A percentile compares a stretch with the other conserved stretches of the same genome.
Conservation (phyloP, 2,888 invertebrate species). For the Deilephila elpenor region DNA sequence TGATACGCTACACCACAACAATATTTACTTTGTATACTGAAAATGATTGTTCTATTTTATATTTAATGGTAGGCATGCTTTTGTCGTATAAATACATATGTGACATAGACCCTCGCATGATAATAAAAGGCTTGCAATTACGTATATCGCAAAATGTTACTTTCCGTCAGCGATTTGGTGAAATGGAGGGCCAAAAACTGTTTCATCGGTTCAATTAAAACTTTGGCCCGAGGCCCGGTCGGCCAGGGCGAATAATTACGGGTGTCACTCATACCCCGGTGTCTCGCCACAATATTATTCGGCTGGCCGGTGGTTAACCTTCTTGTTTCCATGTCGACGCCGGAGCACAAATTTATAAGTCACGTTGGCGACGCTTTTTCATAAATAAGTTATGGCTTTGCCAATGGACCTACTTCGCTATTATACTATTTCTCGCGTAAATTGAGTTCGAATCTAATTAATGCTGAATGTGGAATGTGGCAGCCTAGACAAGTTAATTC, state of each 20-base stretch:
- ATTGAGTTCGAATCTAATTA: slow-evolving; percentile 21
- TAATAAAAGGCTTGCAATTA: background rate
- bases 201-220: slow-evolving; percentile 69
- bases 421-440: slow-evolving; percentile 16
- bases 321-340: slow-evolving; percentile 23
- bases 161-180: slow-evolving; percentile 44
- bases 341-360: slow-evolving; percentile 22
- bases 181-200: slow-evolving; percentile 51
- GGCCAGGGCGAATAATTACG: slow-evolving; percentile 51
- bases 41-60: no score
- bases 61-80: no score
- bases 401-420: slow-evolving; percentile 7
- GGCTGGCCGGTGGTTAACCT: slow-evolving; percentile 22
- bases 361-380: slow-evolving; percentile 26
- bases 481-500: slow-evolving; percentile 11
- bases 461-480: slow-evolving; percentile 18
- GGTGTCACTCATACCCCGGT: slow-evolving; percentile 47
- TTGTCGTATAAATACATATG: background rate
- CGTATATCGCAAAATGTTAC: slow-evolving; percentile 26
- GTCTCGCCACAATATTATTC: slow-evolving; percentile 17
- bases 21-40: no score
- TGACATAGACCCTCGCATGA: background rate
- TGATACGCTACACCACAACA: no score
- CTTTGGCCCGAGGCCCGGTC: slow-evolving; percentile 47
- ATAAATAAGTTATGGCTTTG: slow-evolving; percentile 21